Percentiles rank a stretch among this genome's conserved stretches.
Conservation (phyloP, 2,797 vertebrate species). For the Neosalanx taihuensis region DNA sequence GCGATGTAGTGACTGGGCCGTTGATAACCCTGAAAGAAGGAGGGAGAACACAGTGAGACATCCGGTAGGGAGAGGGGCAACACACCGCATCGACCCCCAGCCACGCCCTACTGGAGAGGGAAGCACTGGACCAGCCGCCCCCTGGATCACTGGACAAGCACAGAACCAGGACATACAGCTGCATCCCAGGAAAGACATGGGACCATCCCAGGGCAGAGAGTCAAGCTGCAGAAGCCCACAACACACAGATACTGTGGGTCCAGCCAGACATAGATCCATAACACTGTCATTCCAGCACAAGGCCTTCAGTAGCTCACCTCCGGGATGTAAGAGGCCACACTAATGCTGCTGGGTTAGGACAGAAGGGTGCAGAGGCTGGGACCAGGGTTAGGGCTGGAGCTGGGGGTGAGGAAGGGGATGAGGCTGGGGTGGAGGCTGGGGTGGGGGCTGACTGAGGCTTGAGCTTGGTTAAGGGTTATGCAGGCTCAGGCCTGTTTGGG, state of each 20-base stretch:
- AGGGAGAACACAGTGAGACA: slow-evolving; percentile 45
- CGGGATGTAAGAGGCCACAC: neutral
- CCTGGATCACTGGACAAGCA: neutral
- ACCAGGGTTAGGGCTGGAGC: neutral
- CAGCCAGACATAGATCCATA: too few relatives aligned
- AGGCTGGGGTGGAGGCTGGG: neutral
- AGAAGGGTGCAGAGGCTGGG: neutral
- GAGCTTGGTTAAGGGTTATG: too few relatives aligned
- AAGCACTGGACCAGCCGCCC: neutral
- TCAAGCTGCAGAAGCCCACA: too few relatives aligned
- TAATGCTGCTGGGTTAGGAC: neutral
- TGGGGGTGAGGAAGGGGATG: neutral
- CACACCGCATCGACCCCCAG: neutral
- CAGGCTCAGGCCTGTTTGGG: too few relatives aligned
- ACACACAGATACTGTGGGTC: too few relatives aligned
- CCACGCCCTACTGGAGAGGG: neutral
- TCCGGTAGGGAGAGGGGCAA: neutral
- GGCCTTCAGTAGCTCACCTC: neutral
- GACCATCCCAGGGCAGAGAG: too few relatives aligned
- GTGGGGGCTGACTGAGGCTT: too few relatives aligned
- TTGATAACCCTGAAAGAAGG: slow-evolving; percentile 90
- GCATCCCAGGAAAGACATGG: neutral
- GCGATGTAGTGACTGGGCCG: slow-evolving; percentile 98
- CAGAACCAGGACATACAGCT: neutral
- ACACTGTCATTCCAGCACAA: neutral